Percentiles rank a stretch among this genome's conserved stretches.
These are phyloP conservation scores for Abscondita cerata DNA, from an alignment of 2,888 invertebrate genomes.

Conservation along the genomic window DNA sequence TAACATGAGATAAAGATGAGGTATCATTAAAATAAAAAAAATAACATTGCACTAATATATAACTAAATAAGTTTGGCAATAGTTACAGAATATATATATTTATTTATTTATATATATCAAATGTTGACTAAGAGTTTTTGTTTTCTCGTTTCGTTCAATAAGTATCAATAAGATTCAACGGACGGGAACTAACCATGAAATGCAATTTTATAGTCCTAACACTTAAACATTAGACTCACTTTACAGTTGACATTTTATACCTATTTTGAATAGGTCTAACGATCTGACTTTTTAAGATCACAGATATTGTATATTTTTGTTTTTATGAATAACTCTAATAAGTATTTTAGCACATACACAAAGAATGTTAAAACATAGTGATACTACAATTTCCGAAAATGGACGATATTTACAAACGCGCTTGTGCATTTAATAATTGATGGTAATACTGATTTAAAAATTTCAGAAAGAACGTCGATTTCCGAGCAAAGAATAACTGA, in stretches of 20 bases:
- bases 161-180: conserved; percentile 31
- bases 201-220: conserved; percentile 33
- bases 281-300: conserved; percentile 38
- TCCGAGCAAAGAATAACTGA: no score
- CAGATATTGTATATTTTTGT: conserved; percentile 33
- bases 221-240: conserved; percentile 27
- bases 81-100: conserved; percentile 40
- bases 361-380: conserved; percentile 27
- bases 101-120: conserved; percentile 30
- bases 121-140: conserved; percentile 36
- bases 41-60: conserved; percentile 55
- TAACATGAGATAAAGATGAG: conserved; percentile 48
- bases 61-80: conserved; percentile 53
- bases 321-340: conserved; percentile 17
- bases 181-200: conserved; percentile 35
- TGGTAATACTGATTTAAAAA: conserved; percentile 5
- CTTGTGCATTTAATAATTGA: background rate
- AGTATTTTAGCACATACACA: conserved; percentile 22
- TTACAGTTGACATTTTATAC: conserved; percentile 33
- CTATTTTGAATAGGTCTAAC: conserved; percentile 35
- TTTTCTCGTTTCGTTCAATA: conserved; percentile 23
- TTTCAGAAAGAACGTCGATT: no score
- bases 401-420: background rate
- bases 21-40: conserved; percentile 53
- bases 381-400: conserved; percentile 11